Evolutionary conservation across 2,888 invertebrate genomes (phyloP), one percentile per base, ranked within the genome.

Genomic region (Buathra laborator): DNA sequence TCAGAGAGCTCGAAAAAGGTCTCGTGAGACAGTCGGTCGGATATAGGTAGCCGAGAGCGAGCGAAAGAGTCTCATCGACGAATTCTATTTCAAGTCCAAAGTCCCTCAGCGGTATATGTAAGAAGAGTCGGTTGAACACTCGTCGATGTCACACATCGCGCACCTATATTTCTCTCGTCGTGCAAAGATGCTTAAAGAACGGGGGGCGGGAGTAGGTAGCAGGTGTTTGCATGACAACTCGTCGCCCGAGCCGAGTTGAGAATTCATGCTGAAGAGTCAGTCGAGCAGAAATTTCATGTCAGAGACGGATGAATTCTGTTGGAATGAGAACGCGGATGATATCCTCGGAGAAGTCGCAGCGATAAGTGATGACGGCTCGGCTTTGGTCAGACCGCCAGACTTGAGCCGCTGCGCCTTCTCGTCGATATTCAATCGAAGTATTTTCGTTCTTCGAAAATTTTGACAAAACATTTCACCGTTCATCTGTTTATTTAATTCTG

Each of bases 211-310:
- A 44, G 44, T 19, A n/a, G 56, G 46, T 48, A 74, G 74, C 75
- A 51, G 70, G 75, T 81, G 70, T 78, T 84, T 70, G 81, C 78
- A 79, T 66, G 70, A 74, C 48, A 48, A 48, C 62, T 62, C 66
- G 64, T 78, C 48, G 46, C 7, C 71, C 67, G 67, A 72, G 81
- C 59, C 53, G 32, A 53, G 10, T 10, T 44, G 74, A 24, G 74
- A 78, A 53, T 68, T 43, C 67, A 72, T 66, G 62, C 74, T 81
- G 37, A 24, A 9, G 24, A 59, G 62, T 51, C 75, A 70, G 53
- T 53, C 78, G 74, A 66, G 66, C 66, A 74, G 78, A 85, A 85
- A 85, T 85, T 71, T 70, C 84, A 66, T 66, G 81, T 76, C 71
- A 37, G 59, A 74, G 70, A 66, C 64, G 48, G 62, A 78, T 75